These are phyloP conservation scores for Ctenoplectra terminalis DNA, from an alignment of 1,140 invertebrate genomes.

Conservation along the genomic window DNA sequence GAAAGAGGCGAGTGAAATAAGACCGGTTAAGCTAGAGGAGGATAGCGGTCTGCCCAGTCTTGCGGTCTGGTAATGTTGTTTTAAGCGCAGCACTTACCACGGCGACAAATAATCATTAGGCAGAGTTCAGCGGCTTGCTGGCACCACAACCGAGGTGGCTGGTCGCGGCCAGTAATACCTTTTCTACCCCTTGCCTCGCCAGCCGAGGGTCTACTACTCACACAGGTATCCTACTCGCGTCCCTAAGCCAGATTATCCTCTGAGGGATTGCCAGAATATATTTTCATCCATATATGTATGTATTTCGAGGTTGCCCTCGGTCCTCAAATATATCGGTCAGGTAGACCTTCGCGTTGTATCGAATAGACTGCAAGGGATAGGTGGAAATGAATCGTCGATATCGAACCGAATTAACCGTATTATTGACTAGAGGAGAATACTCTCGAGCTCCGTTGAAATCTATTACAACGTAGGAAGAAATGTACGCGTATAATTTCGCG, in stretches of 20 bases:
- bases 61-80: slow-evolving; percentile 73
- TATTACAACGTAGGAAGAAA: background rate
- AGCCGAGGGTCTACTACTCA: slow-evolving; percentile 35
- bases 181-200: slow-evolving; percentile 58
- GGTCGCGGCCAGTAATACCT: slow-evolving; percentile 63
- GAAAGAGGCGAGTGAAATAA: slow-evolving; percentile 30
- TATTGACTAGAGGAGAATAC: slow-evolving; percentile 1
- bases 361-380: slow-evolving; percentile 39
- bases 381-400: slow-evolving; percentile 11
- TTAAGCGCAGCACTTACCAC: slow-evolving; percentile 72
- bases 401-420: slow-evolving; percentile 17
- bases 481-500: background rate
- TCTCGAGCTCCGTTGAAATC: background rate
- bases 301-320: slow-evolving; percentile 49
- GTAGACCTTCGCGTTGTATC: slow-evolving; percentile 34
- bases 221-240: slow-evolving; percentile 58
- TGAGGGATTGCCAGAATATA: slow-evolving; percentile 72
- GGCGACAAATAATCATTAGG: slow-evolving; percentile 75
- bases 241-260: slow-evolving; percentile 74
- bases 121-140: slow-evolving; percentile 69
- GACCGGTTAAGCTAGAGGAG: slow-evolving; percentile 54
- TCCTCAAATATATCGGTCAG: slow-evolving; percentile 65
- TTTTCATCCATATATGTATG: slow-evolving; percentile 69
- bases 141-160: slow-evolving; percentile 51
- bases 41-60: slow-evolving; percentile 56